A percentile compares a stretch with the other conserved stretches of the same genome.
Conservation (phyloP, 2,888 invertebrate species). For the Melinopterus prodromus region DNA sequence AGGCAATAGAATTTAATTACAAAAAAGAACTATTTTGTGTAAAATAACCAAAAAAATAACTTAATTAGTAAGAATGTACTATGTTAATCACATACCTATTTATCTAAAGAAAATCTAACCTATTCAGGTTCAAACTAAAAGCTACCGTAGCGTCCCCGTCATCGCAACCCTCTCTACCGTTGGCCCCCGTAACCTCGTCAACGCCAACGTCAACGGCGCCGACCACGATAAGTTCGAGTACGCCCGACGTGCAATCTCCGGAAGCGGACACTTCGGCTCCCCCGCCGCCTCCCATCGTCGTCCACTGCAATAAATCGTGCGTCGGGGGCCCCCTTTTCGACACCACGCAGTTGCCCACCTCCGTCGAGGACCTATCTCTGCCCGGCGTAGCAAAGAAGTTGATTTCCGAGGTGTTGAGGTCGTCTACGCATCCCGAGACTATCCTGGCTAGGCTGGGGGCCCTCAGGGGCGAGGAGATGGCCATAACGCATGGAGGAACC, state of each 20-base stretch:
- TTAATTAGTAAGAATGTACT: no score
- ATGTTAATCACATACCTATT: no score
- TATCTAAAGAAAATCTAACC: no score
- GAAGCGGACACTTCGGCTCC: conserved; percentile 60
- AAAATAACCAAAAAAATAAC: no score
- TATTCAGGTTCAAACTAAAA: conserved; percentile 12
- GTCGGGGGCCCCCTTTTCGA: conserved; percentile 64
- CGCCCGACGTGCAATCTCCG: conserved; percentile 54
- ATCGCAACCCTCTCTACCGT: background rate
- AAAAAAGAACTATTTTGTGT: no score
- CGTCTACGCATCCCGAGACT: conserved; percentile 56
- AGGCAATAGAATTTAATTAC: no score
- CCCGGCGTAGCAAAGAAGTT: conserved; percentile 58
- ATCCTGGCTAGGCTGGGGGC: conserved; percentile 54
- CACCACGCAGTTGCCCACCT: conserved; percentile 59
- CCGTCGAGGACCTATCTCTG: conserved; percentile 62
- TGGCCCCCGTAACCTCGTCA: conserved; percentile 9
- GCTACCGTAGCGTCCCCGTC: background rate
- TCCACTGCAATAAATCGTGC: conserved; percentile 64
- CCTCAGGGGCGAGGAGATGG: conserved; percentile 56
- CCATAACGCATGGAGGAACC: conserved; percentile 57
- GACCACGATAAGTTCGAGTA: conserved; percentile 49
- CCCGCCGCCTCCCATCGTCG: conserved; percentile 64
- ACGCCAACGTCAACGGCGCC: conserved; percentile 46
- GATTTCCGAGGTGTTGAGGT: conserved; percentile 52